These are phyloP conservation scores for Catostylus mosaicus DNA, from an alignment of 30 jellyfish, hydroid and myxozoan genomes.

Conservation along the genomic window DNA sequence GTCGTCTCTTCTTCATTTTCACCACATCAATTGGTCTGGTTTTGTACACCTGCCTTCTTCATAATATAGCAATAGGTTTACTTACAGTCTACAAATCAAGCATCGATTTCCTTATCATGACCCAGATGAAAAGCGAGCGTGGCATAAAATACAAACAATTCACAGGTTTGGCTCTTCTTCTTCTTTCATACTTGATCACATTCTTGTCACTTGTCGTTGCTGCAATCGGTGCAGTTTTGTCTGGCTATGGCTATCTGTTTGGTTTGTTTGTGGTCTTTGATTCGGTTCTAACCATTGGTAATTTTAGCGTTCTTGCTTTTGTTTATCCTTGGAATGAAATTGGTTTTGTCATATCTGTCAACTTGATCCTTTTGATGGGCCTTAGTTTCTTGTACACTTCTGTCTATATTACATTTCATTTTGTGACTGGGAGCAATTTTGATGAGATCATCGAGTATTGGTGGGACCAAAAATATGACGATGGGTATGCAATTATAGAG, in stretches of 20 bases:
- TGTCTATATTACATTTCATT: slow-evolving; percentile 34
- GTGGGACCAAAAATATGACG: slow-evolving; percentile 24
- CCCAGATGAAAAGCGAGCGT: neutral
- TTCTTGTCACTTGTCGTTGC: slow-evolving; percentile 17
- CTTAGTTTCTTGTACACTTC: slow-evolving; percentile 46
- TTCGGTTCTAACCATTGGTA: slow-evolving; percentile 53
- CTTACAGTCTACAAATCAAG: slow-evolving; percentile 19
- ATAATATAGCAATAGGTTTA: slow-evolving; percentile 13
- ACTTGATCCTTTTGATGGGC: slow-evolving; percentile 45
- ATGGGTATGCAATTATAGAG: slow-evolving; percentile 7
- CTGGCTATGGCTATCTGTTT: slow-evolving; percentile 71
- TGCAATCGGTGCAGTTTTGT: slow-evolving; percentile 51
- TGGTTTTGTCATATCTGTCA: slow-evolving; percentile 52
- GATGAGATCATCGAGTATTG: slow-evolving; percentile 50
- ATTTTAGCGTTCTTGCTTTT: slow-evolving; percentile 29
- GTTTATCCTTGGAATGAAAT: slow-evolving; percentile 66
- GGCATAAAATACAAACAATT: neutral
- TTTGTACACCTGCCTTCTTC: slow-evolving; percentile 53
- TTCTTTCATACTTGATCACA: slow-evolving; percentile 2
- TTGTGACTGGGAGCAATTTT: slow-evolving; percentile 49
- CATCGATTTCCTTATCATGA: slow-evolving; percentile 31
- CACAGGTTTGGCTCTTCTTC: slow-evolving; percentile 35
- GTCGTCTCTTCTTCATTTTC: slow-evolving; percentile 57
- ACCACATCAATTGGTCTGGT: slow-evolving; percentile 45
- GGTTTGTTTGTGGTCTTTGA: slow-evolving; percentile 56